Evolutionary conservation across 37 sponge, comb jelly and placozoan genomes (phyloP).

Genomic region (Cliona cf. orientalis): DNA sequence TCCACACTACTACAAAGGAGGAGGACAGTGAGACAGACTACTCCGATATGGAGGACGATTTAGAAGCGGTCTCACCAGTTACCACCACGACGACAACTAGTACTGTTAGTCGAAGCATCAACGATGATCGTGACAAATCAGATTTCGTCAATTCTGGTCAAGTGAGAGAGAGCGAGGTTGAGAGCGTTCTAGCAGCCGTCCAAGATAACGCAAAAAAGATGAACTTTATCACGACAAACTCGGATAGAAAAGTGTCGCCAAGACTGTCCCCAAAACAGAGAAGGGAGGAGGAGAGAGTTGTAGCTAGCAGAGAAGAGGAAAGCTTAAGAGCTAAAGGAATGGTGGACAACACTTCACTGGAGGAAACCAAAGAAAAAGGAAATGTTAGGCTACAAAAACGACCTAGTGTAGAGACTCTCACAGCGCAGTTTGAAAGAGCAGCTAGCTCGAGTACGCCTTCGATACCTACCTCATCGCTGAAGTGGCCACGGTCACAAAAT

Average conservation of each 20-base stretch:
- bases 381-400: background rate
- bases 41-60: constrained; percentile 44
- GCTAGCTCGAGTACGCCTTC: no score
- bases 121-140: background rate
- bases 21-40: constrained; percentile 49
- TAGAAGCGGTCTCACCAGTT: background rate
- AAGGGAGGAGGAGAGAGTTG: background rate
- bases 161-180: background rate
- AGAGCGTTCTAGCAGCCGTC: background rate
- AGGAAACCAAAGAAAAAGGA: background rate
- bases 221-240: no score
- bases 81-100: background rate
- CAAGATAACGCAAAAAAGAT: background rate
- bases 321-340: no score
- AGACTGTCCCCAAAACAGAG: background rate
- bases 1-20: background rate
- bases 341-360: no score
- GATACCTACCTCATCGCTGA: no score
- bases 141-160: background rate
- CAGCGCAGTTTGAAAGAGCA: no score
- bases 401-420: no score
- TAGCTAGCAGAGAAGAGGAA: background rate
- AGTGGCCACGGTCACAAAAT: no score
- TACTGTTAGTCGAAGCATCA: background rate
- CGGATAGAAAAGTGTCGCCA: no score